Base-by-base conservation (phyloP, 1,140 invertebrate species). In the Hypothenemus hampei region DNA sequence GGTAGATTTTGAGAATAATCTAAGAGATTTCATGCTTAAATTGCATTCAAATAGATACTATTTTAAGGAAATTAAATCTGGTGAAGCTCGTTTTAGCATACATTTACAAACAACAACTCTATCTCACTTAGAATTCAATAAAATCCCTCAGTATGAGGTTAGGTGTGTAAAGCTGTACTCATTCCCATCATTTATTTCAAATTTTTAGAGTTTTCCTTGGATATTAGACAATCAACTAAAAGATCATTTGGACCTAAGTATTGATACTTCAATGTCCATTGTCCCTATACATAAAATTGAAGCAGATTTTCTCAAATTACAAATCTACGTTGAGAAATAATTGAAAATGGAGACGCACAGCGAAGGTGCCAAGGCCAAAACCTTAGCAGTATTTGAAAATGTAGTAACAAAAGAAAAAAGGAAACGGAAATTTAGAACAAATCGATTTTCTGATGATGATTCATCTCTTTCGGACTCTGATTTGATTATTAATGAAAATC, bases 321-420 rank as follows among this genome's bases (percentile, higher is more conserved):
- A 68, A 55, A 54, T 62, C 4, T 65, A 60, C 45, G 44, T 65
- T 19, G 66, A 68, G 55, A 61, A 60, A 46, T 44, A 50, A 55
- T n/a, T n/a, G n/a, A n/a, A 7, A 16, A 61, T 58, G 52, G 57
- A 55, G 48, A 36, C 20, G 35, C n/a, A 7, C 39, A 39, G 26
- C n/a, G 20, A 43, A 49, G 48, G 40, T 24, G 44, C 49, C 23
- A 63, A 65, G 44, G 47, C 58, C 11, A 65, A 65, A 59, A 64
- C 53, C 44, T 43, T 68, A 23, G 66, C 65, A 16, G 66, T 68
- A 18, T 68, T 68, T 46, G 62, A 68, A 40, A 64, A 68, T 58
- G 57, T 68, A 8, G 45, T 59, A 8, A 43, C 52, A 11, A 61
- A 59, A 43, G 48, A 57, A 23, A 43, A 46, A 21, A 60, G 47